phyloP scores from a whole-genome alignment of 2,797 vertebrate species.

The Kryptolebias ocellatus region DNA sequence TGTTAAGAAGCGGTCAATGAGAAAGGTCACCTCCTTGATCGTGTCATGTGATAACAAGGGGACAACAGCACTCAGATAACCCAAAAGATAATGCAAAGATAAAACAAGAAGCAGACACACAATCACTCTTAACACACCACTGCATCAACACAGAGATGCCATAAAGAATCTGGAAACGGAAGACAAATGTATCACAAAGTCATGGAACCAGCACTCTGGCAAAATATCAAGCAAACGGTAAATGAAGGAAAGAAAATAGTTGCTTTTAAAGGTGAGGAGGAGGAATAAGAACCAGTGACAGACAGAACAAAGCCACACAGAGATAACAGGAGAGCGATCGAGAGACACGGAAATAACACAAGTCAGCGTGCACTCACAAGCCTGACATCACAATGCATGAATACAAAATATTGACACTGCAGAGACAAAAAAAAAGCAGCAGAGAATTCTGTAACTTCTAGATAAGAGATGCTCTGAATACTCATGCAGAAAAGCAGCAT shows the following conservation, averaged over 20 bases:
- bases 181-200: conserved; percentile 45
- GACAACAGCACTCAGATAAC: conserved; percentile 47
- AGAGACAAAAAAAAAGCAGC: conserved; percentile 30
- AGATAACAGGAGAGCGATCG: conserved; percentile 43
- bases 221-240: conserved; percentile 47
- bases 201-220: conserved; percentile 19
- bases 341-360: conserved; percentile 23
- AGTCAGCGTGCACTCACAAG: conserved; percentile 34
- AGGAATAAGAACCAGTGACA: conserved; percentile 40
- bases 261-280: conserved; percentile 44
- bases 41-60: conserved; percentile 48
- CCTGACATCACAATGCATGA: conserved; percentile 35
- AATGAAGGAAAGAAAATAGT: conserved; percentile 53
- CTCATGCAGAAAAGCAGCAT: conserved; percentile 19
- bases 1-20: conserved; percentile 41
- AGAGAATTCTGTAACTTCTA: conserved; percentile 27
- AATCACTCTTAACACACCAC: conserved; percentile 51
- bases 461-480: conserved; percentile 32
- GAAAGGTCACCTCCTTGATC: conserved; percentile 66
- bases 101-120: conserved; percentile 36
- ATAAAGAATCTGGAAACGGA: conserved; percentile 15
- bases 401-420: conserved; percentile 61
- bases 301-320: conserved; percentile 62
- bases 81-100: conserved; percentile 63
- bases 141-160: conserved; percentile 32